phyloP scores from a whole-genome alignment of 2,888 invertebrate species.

The Priocnemis perturbator region DNA sequence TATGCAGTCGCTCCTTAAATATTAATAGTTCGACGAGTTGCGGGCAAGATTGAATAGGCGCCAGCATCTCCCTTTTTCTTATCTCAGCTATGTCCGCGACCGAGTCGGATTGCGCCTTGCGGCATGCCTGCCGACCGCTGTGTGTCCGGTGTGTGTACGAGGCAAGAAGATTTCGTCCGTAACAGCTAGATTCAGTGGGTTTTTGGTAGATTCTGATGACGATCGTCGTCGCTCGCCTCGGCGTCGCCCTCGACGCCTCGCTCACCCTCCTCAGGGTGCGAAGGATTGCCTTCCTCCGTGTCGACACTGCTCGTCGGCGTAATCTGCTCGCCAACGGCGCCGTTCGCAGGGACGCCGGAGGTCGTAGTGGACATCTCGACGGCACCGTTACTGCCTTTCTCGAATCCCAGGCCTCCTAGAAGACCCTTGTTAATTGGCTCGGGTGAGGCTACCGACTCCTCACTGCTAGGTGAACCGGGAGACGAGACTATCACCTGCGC shows the following conservation, averaged over 20 bases:
- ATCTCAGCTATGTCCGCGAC: too few relatives aligned
- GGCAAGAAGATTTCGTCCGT: too few relatives aligned
- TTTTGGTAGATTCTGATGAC: conserved; percentile 11
- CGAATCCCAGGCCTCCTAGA: conserved; percentile 46
- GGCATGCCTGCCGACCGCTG: too few relatives aligned
- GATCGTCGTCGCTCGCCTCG: conserved; percentile 78
- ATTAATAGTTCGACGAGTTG: too few relatives aligned
- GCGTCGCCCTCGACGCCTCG: conserved; percentile 79
- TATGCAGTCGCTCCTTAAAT: too few relatives aligned
- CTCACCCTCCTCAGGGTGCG: conserved; percentile 77
- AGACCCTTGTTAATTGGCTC: conserved; percentile 82
- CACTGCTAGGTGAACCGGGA: conserved; percentile 92
- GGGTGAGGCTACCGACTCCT: conserved; percentile 88
- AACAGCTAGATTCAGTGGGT: too few relatives aligned
- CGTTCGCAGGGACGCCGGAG: background rate
- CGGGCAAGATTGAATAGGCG: too few relatives aligned
- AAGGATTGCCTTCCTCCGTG: conserved; percentile 77
- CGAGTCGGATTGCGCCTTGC: too few relatives aligned
- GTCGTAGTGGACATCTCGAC: conserved; percentile 49
- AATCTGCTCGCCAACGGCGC: conserved; percentile 74
- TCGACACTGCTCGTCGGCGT: conserved; percentile 80
- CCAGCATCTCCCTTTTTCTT: too few relatives aligned
- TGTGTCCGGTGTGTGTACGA: too few relatives aligned
- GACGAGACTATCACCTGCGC: conserved; percentile 82
- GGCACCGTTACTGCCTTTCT: conserved; percentile 55